Conservation (phyloP, 2,888 invertebrate species). For the Morpho helenor region DNA sequence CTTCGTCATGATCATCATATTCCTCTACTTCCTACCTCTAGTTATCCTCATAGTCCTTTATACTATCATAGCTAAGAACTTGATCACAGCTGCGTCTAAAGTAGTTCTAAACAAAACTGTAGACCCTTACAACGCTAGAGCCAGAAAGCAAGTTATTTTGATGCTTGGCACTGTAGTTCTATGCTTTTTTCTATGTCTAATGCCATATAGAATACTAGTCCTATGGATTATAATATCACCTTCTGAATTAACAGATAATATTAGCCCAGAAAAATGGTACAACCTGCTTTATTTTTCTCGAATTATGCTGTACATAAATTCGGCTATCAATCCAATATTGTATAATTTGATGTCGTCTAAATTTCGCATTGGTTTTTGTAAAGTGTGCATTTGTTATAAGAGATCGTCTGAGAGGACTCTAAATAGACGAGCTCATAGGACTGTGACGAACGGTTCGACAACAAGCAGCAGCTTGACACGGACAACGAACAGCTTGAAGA, state of each 20-base stretch:
- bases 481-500: conserved; percentile 79
- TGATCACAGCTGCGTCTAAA: conserved; percentile 85
- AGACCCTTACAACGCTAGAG: conserved; percentile 84
- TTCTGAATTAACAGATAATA: conserved; percentile 81
- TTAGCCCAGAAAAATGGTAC: conserved; percentile 89
- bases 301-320: conserved; percentile 93
- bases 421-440: conserved; percentile 65
- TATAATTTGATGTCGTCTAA: conserved; percentile 96
- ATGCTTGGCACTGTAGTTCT: conserved; percentile 93
- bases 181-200: conserved; percentile 92
- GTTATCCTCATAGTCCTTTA: conserved; percentile 89
- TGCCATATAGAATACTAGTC: conserved; percentile 91
- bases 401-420: conserved; percentile 57
- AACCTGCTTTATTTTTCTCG: conserved; percentile 90
- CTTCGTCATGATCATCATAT: conserved; percentile 87
- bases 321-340: conserved; percentile 94
- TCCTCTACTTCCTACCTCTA: conserved; percentile 90
- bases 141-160: conserved; percentile 89
- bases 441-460: conserved; percentile 80
- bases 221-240: conserved; percentile 90
- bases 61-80: conserved; percentile 89
- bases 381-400: conserved; percentile 80
- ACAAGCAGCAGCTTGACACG: conserved; percentile 81
- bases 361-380: conserved; percentile 89
- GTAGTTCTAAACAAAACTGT: conserved; percentile 85